Evolutionary conservation across 2,797 vertebrate genomes (phyloP), one percentile per base, ranked within the genome.

Genomic region (Sebastes ruberrimus): DNA sequence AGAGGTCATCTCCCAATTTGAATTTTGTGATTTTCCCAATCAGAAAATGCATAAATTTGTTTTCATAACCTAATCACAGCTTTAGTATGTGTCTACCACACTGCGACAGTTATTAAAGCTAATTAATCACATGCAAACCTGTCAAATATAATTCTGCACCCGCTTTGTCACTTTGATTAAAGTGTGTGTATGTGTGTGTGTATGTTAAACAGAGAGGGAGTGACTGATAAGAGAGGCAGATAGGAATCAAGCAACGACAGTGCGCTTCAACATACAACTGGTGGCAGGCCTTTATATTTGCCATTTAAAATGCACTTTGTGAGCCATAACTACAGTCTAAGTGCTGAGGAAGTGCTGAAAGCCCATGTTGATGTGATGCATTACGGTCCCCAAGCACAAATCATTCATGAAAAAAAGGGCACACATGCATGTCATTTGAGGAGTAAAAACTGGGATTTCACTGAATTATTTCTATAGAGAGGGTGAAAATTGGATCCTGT

Each of bases 51-150:
- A 94, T 94, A 93, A 87, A 94, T 95, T 93, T 94, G 89, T 91
- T 92, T 92, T 88, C 83, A 89, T 91, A 92, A 93, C 80, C 90
- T 84, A 92, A 93, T 94, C 93, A 91, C 76, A 81, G 82, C 30
- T 85, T 86, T 85, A 86, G 80, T 82, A 89, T 89, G 84, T 68
- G 81, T 88, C 90, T 84, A 75, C 83, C 90, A 81, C 85, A 75
- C 80, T 65, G 86, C 68, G 76, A 88, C 88, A 88, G 85, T 92
- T 93, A 94, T 94, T 92, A 91, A 92, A 93, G 46, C 91, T 94
- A 94, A 95, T 95, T 95, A 94, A 94, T 94, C 91, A 94, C 89
- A 94, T 93, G 90, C 94, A 94, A 92, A 92, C 85, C 81, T 92
- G 90, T 90, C 93, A 89, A 90, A 90, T 86, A 80, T 80, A 74